Evolutionary conservation across 2,113 vertebrate species (phyloP).

Genomic region (Noturus placidus): DNA sequence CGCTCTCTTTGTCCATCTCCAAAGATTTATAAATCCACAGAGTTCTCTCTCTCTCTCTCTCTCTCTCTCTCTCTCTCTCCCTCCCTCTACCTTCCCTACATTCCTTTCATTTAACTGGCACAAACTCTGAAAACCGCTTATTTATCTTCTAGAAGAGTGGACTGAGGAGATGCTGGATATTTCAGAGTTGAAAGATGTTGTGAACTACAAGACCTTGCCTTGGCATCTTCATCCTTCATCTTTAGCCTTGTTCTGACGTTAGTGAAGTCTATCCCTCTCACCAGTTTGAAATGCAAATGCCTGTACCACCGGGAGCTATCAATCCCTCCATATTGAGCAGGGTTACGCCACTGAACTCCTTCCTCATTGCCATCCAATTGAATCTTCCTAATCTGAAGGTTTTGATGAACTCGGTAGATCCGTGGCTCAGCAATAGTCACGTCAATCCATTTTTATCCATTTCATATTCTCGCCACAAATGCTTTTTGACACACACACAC

Average conservation of each 20-base stretch:
- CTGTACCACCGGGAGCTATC: slow-evolving; percentile 32
- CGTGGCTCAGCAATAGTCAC: neutral
- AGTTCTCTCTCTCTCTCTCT: slow-evolving; percentile 2
- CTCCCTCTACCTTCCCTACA: neutral
- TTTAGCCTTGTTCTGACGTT: slow-evolving; percentile 22
- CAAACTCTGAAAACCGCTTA: neutral
- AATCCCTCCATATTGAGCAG: slow-evolving; percentile 30
- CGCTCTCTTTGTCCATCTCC: neutral
- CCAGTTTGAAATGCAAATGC: slow-evolving; percentile 43
- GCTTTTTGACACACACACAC: too few relatives aligned
- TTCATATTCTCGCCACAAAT: slow-evolving; percentile 39
- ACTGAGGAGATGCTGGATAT: neutral
- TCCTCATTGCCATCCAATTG: slow-evolving; percentile 39
- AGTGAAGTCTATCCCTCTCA: slow-evolving; percentile 18
- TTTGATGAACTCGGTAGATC: slow-evolving; percentile 26
- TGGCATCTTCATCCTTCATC: slow-evolving; percentile 20
- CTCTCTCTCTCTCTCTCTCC: slow-evolving; percentile 2
- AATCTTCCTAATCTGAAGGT: slow-evolving; percentile 47
- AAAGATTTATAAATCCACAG: slow-evolving; percentile 29
- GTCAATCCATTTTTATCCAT: slow-evolving; percentile 18
- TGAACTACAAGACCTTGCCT: neutral
- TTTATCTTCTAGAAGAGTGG: neutral
- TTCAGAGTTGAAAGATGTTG: neutral
- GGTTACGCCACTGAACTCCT: slow-evolving; percentile 15
- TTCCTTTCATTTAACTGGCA: neutral